These are phyloP conservation scores for Merluccius polli DNA, from an alignment of 2,797 vertebrate genomes.

Conservation along the genomic window DNA sequence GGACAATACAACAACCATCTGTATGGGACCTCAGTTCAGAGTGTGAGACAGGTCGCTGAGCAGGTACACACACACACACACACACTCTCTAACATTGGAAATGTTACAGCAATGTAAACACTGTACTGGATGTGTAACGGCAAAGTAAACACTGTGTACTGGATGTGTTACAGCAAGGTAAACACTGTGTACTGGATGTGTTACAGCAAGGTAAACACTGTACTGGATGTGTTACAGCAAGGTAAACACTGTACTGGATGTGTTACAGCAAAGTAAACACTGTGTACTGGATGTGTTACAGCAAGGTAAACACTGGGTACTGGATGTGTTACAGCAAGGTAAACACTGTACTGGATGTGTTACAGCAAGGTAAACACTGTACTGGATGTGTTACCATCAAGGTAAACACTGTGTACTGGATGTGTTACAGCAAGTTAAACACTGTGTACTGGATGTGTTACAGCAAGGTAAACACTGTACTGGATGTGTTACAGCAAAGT, in stretches of 20 bases:
- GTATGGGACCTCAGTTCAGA: slow-evolving; percentile 88
- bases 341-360: background rate
- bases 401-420: background rate
- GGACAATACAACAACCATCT: slow-evolving; percentile 91
- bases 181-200: background rate
- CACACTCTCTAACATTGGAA: background rate
- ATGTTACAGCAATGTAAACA: background rate
- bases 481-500: background rate
- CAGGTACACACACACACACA: slow-evolving; percentile 47
- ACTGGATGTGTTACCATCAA: background rate
- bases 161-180: background rate
- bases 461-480: background rate
- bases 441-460: background rate
- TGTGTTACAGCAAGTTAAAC: background rate
- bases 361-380: background rate
- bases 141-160: background rate
- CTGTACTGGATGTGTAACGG: background rate
- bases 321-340: background rate
- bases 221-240: background rate
- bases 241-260: background rate
- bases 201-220: background rate
- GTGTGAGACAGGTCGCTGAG: slow-evolving; percentile 59
- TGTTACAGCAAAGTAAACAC: background rate
- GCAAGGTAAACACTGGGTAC: background rate
- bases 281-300: background rate